A percentile compares a stretch with the other conserved stretches of the same genome.
Conservation (phyloP, 1,140 invertebrate genomes). For the Saxidomus purpurata region DNA sequence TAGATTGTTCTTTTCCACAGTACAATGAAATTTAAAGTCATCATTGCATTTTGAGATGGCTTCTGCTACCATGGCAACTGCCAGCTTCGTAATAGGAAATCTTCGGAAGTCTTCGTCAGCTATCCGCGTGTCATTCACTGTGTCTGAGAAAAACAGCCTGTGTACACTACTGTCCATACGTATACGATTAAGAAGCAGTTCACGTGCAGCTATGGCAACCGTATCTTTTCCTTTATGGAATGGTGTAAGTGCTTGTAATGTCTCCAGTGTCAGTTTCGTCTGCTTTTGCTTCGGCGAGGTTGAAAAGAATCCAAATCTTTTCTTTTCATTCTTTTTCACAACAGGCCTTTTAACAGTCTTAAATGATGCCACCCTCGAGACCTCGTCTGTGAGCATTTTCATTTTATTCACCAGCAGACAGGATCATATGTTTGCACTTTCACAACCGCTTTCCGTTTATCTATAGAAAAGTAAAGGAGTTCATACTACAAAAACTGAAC, state of each 20-base stretch:
- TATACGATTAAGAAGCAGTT: conserved; percentile 48
- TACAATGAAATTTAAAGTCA: conserved; percentile 35
- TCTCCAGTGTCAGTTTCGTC: conserved; percentile 26
- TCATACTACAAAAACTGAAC: no score
- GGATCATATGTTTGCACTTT: no score
- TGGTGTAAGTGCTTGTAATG: conserved; percentile 48
- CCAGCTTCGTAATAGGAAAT: conserved; percentile 56
- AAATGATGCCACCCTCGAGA: conserved; percentile 30
- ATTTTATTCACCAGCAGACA: neutral
- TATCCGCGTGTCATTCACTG: neutral
- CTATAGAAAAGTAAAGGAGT: no score
- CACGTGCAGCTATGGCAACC: conserved; percentile 34
- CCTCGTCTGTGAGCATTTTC: neutral
- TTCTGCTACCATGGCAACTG: conserved; percentile 47
- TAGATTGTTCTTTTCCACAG: conserved; percentile 50
- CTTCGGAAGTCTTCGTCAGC: conserved; percentile 21
- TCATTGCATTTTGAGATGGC: conserved; percentile 40
- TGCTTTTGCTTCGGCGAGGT: neutral
- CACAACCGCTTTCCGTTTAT: no score
- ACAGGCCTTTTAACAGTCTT: conserved; percentile 40
- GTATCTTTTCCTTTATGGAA: conserved; percentile 23
- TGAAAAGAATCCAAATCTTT: conserved; percentile 36
- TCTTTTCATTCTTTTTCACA: conserved; percentile 32
- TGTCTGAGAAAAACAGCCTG: conserved; percentile 42
- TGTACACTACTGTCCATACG: conserved; percentile 33